Percentiles rank a stretch among this genome's conserved stretches.
These are phyloP conservation scores for Diorhabda carinulata DNA, from an alignment of 1,140 invertebrate species.

Conservation along the genomic window DNA sequence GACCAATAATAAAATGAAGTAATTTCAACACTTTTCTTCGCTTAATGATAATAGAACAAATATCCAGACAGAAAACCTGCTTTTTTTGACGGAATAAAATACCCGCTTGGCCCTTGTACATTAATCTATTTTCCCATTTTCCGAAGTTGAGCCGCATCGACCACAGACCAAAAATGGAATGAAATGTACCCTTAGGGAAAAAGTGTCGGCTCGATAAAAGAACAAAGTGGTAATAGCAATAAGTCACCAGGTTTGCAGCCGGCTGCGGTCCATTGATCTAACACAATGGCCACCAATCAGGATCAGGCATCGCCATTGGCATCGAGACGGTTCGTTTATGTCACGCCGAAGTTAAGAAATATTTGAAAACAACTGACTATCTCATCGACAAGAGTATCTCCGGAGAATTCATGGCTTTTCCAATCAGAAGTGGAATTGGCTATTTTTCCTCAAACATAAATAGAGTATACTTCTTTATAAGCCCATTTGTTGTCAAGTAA, in stretches of 20 bases:
- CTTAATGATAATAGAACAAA: background rate
- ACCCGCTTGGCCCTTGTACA: background rate
- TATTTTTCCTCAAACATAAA: no score
- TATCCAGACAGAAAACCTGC: background rate
- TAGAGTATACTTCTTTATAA: no score
- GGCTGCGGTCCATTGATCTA: slow-evolving; percentile 26
- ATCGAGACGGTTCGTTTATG: slow-evolving; percentile 6
- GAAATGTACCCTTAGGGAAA: slow-evolving; percentile 2
- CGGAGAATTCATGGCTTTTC: background rate
- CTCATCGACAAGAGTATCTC: background rate
- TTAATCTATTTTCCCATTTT: background rate
- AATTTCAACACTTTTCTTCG: no score
- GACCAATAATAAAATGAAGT: no score
- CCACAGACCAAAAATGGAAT: background rate
- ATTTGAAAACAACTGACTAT: slow-evolving; percentile 5
- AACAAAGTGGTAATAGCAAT: slow-evolving; percentile 22
- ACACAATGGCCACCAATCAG: slow-evolving; percentile 28
- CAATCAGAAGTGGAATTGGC: slow-evolving; percentile 1
- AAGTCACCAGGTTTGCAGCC: slow-evolving; percentile 26
- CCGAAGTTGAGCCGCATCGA: background rate
- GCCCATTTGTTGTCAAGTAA: no score
- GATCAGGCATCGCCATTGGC: slow-evolving; percentile 21
- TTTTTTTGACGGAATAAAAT: no score
- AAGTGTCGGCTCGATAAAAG: slow-evolving; percentile 14
- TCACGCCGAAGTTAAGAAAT: slow-evolving; percentile 12